These are phyloP conservation scores for Cardiocondyla obscurior DNA, from an alignment of 1,140 invertebrate genomes.

Conservation along the genomic window DNA sequence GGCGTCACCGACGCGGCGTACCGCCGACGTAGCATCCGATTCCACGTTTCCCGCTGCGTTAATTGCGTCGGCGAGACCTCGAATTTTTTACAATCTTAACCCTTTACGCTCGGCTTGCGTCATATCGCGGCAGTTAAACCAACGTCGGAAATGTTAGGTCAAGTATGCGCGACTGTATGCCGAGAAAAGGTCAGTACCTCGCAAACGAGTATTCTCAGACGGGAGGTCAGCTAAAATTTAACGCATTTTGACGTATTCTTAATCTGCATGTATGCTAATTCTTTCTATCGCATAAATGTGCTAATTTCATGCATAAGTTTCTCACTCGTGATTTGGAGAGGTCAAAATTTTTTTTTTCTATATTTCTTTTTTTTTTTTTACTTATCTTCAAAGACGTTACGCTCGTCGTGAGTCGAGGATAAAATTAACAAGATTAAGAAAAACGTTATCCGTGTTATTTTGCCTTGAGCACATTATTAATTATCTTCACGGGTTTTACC, in stretches of 20 bases:
- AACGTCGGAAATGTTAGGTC: conserved; percentile 17
- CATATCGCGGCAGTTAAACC: background rate
- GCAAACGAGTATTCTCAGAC: background rate
- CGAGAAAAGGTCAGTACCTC: conserved; percentile 26
- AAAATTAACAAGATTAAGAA: background rate
- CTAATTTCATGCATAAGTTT: conserved; percentile 32
- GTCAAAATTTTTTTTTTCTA: background rate
- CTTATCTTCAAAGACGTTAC: background rate
- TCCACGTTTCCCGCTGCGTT: background rate
- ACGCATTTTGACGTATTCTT: background rate
- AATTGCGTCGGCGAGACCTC: background rate
- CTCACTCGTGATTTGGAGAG: background rate
- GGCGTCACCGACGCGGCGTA: background rate
- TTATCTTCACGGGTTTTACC: conserved; percentile 8
- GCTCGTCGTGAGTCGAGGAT: background rate
- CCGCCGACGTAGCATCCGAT: background rate
- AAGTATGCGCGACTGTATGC: background rate
- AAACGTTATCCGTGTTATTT: background rate
- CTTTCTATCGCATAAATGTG: background rate
- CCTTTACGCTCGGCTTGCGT: background rate
- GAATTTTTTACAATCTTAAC: background rate
- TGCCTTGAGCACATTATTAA: conserved; percentile 10
- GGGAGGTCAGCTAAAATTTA: background rate
- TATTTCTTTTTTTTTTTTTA: conserved; percentile 35
- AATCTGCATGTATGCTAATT: background rate